These are phyloP conservation scores for Epiblema foenella DNA, from an alignment of 2,888 invertebrate species.

Conservation along the genomic window DNA sequence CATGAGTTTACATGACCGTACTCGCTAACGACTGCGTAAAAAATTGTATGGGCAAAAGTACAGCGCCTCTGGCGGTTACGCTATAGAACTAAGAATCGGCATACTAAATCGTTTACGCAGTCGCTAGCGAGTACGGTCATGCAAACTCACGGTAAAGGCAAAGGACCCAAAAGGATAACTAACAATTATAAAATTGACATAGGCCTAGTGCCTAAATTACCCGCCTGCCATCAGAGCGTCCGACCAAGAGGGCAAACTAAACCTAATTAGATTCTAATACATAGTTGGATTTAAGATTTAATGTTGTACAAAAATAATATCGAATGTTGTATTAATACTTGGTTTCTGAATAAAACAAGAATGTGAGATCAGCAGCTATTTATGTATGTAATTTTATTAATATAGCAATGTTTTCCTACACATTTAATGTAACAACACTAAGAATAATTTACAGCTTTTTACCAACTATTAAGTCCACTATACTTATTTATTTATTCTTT, in stretches of 20 bases:
- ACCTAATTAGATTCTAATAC: background rate
- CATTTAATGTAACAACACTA: slow-evolving; percentile 13
- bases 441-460: slow-evolving; percentile 24
- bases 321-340: slow-evolving; percentile 6
- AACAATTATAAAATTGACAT: too few species aligned
- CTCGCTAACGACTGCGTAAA: too few species aligned
- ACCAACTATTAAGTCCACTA: slow-evolving; percentile 17
- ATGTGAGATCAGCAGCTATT: slow-evolving; percentile 43
- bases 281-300: background rate
- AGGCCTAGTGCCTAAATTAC: too few species aligned
- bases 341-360: slow-evolving; percentile 18
- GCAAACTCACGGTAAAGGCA: too few species aligned
- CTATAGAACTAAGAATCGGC: too few species aligned
- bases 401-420: slow-evolving; percentile 23
- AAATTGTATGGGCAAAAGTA: too few species aligned
- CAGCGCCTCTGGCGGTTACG: too few species aligned
- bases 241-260: background rate
- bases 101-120: too few species aligned
- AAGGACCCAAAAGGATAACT: too few species aligned
- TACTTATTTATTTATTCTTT: slow-evolving; percentile 42
- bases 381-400: slow-evolving; percentile 16
- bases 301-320: slow-evolving; percentile 3
- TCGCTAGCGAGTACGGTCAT: too few species aligned
- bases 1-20: too few species aligned
- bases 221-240: background rate